A percentile compares a stretch with the other conserved stretches of the same genome.
phyloP scores from a whole-genome alignment of 1,140 invertebrate genomes.

The Macrosteles quadrilineatus region DNA sequence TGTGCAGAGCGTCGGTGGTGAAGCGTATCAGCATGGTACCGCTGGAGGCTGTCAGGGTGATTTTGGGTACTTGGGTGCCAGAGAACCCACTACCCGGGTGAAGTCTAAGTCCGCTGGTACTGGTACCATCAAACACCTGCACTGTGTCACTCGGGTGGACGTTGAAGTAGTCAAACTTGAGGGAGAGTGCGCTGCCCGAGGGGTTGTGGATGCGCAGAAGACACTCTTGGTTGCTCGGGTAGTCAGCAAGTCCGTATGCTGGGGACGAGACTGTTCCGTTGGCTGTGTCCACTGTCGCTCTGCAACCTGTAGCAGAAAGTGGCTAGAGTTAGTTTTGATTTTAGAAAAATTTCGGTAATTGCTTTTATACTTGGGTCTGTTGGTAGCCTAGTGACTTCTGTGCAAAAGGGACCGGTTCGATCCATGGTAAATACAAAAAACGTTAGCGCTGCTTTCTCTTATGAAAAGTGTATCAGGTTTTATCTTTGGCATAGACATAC shows the following conservation, averaged over 20 bases:
- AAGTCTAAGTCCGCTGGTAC: conserved; percentile 78
- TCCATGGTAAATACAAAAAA: neutral
- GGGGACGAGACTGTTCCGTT: conserved; percentile 88
- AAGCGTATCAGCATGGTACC: conserved; percentile 90
- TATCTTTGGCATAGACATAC: too few species aligned
- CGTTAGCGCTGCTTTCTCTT: too few species aligned
- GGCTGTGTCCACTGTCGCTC: conserved; percentile 72
- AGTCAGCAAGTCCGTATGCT: conserved; percentile 78
- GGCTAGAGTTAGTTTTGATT: neutral
- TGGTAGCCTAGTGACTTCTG: neutral
- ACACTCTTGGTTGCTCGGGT: conserved; percentile 92
- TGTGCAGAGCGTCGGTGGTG: conserved; percentile 83
- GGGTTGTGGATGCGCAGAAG: conserved; percentile 87
- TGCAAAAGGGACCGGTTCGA: neutral
- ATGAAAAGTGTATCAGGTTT: too few species aligned
- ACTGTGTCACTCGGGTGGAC: conserved; percentile 86
- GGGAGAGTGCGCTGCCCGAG: conserved; percentile 76
- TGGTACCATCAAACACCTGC: conserved; percentile 87
- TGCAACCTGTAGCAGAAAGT: conserved; percentile 57
- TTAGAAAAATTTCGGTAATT: neutral
- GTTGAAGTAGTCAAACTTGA: conserved; percentile 84
- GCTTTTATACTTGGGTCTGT: neutral
- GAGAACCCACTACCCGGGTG: conserved; percentile 90
- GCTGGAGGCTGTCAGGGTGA: conserved; percentile 88
- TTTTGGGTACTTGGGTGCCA: conserved; percentile 73